A percentile compares a stretch with the other conserved stretches of the same genome.
Evolutionary conservation across 2,797 vertebrate genomes (phyloP).

Genomic region (Ammospiza maritima): DNA sequence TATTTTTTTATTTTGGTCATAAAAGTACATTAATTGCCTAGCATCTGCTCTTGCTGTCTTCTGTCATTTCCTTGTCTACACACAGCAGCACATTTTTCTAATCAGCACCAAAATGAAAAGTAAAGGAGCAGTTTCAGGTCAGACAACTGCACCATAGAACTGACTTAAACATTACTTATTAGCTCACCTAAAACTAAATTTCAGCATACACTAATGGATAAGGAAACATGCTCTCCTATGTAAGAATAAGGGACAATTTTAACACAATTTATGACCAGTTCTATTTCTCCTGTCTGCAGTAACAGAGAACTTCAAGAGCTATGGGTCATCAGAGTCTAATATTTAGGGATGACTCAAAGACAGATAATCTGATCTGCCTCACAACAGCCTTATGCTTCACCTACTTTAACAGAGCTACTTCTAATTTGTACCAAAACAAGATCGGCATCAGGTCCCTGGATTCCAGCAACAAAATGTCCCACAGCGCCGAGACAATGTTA

Average conservation of each 20-base stretch:
- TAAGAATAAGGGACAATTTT: not conserved
- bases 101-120: not conserved
- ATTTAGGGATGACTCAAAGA: not conserved
- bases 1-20: too few species aligned
- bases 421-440: not conserved
- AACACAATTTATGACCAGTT: not conserved
- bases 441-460: not conserved
- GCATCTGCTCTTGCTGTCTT: not conserved
- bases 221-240: not conserved
- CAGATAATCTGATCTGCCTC: not conserved
- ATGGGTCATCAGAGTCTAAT: not conserved
- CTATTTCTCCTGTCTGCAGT: not conserved
- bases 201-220: not conserved
- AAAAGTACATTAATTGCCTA: not conserved
- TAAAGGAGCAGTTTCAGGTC: not conserved
- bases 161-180: not conserved
- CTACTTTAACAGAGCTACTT: not conserved
- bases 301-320: not conserved
- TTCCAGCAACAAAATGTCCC: not conserved
- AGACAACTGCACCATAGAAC: not conserved
- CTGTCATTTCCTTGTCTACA: not conserved
- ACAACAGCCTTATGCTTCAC: not conserved
- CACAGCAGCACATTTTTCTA: not conserved
- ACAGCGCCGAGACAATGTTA: not conserved
- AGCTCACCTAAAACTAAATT: not conserved